Conservation (phyloP, 1,140 invertebrate genomes). For the Scaptodrosophila lebanonensis region DNA sequence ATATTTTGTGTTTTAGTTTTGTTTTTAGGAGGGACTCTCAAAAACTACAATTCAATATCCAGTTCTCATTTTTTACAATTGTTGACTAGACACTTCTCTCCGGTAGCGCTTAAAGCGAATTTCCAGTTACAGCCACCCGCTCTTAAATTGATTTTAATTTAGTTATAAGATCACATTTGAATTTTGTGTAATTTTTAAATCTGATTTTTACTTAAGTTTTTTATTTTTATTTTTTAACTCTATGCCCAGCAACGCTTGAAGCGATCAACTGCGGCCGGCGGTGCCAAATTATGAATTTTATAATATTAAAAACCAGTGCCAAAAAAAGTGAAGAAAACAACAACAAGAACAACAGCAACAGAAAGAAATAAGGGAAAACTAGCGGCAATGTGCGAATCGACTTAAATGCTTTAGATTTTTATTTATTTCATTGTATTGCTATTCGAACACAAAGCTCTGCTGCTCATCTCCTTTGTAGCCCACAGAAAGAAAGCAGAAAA, state of each 20-base stretch:
- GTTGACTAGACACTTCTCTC: too few relatives aligned
- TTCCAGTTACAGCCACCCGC: too few relatives aligned
- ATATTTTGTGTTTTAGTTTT: too few relatives aligned
- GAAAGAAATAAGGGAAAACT: background rate
- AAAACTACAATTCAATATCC: too few relatives aligned
- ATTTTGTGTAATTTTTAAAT: constrained; percentile 40
- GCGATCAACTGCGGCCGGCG: constrained; percentile 46
- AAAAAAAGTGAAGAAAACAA: constrained; percentile 53
- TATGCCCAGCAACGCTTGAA: constrained; percentile 47
- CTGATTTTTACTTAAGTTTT: constrained; percentile 20
- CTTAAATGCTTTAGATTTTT: constrained; percentile 10
- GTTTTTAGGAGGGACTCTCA: too few relatives aligned
- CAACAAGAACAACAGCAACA: constrained; percentile 12
- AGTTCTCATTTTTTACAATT: too few relatives aligned
- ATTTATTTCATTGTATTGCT: constrained; percentile 11
- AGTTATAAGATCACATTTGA: background rate
- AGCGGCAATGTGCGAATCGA: constrained; percentile 13
- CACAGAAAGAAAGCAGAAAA: constrained; percentile 7
- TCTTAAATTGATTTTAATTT: too few relatives aligned
- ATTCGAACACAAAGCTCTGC: too few relatives aligned
- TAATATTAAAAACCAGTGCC: constrained; percentile 33
- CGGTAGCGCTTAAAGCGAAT: too few relatives aligned
- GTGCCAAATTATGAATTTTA: constrained; percentile 6
- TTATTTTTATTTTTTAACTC: constrained; percentile 29
- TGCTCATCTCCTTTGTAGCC: constrained; percentile 4